These are phyloP conservation scores for Neodiprion fabricii DNA, from an alignment of 1,140 invertebrate species.

Conservation along the genomic window DNA sequence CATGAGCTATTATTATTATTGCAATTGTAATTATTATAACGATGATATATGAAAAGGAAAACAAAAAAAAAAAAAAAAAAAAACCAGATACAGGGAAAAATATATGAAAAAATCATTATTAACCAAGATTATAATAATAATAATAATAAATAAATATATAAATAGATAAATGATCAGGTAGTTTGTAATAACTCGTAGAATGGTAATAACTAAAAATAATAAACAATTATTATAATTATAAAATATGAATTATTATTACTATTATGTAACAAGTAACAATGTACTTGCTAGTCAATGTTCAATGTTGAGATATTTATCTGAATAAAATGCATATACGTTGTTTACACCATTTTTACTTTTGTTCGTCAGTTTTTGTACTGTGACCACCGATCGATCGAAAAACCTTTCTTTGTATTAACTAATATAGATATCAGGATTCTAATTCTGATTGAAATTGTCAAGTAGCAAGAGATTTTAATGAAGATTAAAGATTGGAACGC, in stretches of 20 bases:
- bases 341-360: constrained; percentile 41
- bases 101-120: constrained; percentile 17
- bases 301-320: constrained; percentile 54
- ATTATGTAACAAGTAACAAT: constrained; percentile 37
- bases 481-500: too few species aligned
- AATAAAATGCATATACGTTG: constrained; percentile 56
- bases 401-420: too few species aligned
- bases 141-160: constrained; percentile 25
- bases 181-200: constrained; percentile 34
- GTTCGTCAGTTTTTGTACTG: too few species aligned
- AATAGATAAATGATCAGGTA: constrained; percentile 34
- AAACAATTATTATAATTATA: constrained; percentile 7
- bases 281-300: constrained; percentile 54
- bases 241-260: constrained; percentile 17
- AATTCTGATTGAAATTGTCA: too few species aligned
- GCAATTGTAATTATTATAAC: background rate
- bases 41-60: constrained; percentile 10
- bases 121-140: constrained; percentile 21
- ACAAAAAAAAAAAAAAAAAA: constrained; percentile 24
- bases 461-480: too few species aligned
- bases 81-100: background rate
- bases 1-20: background rate
- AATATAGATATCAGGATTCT: too few species aligned
- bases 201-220: constrained; percentile 23
- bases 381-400: too few species aligned